Evolutionary conservation across 2,888 invertebrate genomes (phyloP), one percentile per base, ranked within the genome.

Genomic region (Mesodorylaimus sp.): DNA sequence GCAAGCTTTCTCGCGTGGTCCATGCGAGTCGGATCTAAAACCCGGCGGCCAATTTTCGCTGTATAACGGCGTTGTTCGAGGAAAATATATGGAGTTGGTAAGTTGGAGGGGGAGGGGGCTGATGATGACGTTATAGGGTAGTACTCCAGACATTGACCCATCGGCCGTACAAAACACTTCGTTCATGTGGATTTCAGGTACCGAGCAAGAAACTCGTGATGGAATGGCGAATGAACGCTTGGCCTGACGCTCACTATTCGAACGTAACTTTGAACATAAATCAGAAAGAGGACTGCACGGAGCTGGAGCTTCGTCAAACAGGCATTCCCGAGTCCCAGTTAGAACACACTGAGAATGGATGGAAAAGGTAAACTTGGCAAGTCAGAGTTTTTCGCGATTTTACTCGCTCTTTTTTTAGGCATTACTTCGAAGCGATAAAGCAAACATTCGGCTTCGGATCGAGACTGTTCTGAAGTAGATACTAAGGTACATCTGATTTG

Each of bases 391-490:
- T 36, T 10, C 36, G 10, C 36, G n/a, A 10, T 36, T 36, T 36
- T n/a, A 36, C 21, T 19, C n/a, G n/a, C n/a, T 13, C 7, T 19
- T 56, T 61, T 48, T 48, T 52, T 10, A 56, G 62, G 28, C 69
- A 91, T 70, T 97, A 95, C 68, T 91, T 89, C 79, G 80, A 85
- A 62, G 79, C 87, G 59, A 89, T 97, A 68, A 89, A 86, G 67
- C 77, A 83, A 54, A 81, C 83, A 0, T 88, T 91, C 67, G 88
- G 88, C 44, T 89, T 83, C 66, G 87, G 86, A 24, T 66, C 71
- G 2, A 57, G 63, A 16, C 60, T 73, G 16, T 67, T 67, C 57
- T 70, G 62, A 64, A 10, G 41, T 45, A 7, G 7, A 25, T 7
- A 13, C 13, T 23, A 19, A 44, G 7, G 7, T 7, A 7, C 7